phyloP scores from a whole-genome alignment of 1,140 invertebrate species.

The Aphelenchoides besseyi region DNA sequence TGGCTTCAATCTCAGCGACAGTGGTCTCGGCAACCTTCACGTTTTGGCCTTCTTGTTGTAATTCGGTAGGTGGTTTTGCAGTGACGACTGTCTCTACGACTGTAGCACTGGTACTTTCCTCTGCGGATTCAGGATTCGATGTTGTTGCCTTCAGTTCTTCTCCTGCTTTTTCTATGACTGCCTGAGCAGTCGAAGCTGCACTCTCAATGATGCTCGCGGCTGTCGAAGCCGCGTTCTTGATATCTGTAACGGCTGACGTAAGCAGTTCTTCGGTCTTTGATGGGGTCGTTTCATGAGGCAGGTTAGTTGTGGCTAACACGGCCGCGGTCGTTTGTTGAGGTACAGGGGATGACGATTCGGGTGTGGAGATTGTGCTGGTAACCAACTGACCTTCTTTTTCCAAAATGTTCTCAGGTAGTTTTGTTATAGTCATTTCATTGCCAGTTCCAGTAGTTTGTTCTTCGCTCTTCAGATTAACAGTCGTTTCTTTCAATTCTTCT shows the following conservation, averaged over 20 bases:
- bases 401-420: no score
- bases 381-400: no score
- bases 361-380: no score
- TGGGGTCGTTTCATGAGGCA: not conserved
- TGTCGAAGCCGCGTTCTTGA: not conserved
- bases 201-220: not conserved
- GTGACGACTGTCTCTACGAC: not conserved
- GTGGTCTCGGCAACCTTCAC: not conserved
- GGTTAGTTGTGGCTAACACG: not conserved
- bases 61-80: not conserved
- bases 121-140: not conserved
- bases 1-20: not conserved
- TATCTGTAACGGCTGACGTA: not conserved
- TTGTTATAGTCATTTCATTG: no score
- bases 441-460: no score
- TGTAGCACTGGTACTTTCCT: not conserved
- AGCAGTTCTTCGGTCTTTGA: not conserved
- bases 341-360: no score
- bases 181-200: not conserved
- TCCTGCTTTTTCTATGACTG: not conserved
- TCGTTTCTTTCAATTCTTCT: not conserved
- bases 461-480: no score
- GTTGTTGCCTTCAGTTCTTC: slow-evolving; percentile 9
- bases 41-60: not conserved
- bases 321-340: not conserved